Evolutionary conservation across 2,113 vertebrate genomes (phyloP).

Genomic region (Syrmaticus mikado): DNA sequence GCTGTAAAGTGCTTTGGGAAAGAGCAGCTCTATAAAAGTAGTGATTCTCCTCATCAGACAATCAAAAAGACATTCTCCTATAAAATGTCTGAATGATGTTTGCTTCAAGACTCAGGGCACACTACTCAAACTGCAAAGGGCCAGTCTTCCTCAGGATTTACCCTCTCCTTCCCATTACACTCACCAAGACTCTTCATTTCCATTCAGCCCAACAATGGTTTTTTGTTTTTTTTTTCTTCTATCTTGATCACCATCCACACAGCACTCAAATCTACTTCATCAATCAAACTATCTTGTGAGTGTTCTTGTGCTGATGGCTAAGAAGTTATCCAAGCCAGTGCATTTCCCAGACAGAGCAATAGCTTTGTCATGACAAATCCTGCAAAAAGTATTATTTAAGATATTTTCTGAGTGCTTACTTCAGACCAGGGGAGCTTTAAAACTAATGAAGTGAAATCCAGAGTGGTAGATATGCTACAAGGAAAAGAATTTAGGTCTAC

Average conservation of each 20-base stretch:
- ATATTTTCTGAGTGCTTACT: rapidly evolving
- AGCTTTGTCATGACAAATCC: not conserved
- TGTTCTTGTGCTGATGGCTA: not conserved
- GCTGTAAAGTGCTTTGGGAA: not conserved
- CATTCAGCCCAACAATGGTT: not conserved
- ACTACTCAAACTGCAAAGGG: not conserved
- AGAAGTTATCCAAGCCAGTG: not conserved
- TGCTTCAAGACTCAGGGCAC: not conserved
- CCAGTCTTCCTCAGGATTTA: not conserved
- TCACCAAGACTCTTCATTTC: not conserved
- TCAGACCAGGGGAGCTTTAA: not conserved
- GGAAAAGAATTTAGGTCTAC: not conserved
- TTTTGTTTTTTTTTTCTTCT: not conserved
- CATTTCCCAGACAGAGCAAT: not conserved
- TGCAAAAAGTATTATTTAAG: not conserved
- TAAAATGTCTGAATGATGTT: not conserved
- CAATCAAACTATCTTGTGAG: not conserved
- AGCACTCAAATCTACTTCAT: not conserved
- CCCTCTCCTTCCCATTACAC: not conserved
- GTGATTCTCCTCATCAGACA: not conserved
- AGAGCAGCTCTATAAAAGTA: not conserved
- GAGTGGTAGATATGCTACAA: not conserved
- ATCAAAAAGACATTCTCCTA: not conserved
- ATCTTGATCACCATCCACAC: not conserved
- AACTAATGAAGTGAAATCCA: not conserved